These are phyloP conservation scores for Cheilosia urbana DNA, from an alignment of 2,888 invertebrate species.

Conservation along the genomic window DNA sequence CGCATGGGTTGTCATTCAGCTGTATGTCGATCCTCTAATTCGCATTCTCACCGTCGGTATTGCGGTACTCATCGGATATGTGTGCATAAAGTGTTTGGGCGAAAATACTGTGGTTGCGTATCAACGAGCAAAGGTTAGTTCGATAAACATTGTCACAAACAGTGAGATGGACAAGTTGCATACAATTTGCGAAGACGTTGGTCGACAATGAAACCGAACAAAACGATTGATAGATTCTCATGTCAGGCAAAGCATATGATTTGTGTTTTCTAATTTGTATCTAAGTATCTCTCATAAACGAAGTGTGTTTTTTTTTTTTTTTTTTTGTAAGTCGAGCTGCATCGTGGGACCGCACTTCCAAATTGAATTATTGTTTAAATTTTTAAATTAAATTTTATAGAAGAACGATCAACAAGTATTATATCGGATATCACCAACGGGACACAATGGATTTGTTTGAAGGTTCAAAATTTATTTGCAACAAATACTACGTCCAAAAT, in stretches of 20 bases:
- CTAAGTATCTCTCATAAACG: constrained; percentile 14
- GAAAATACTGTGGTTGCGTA: constrained; percentile 95
- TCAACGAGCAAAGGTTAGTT: constrained; percentile 94
- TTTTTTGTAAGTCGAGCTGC: constrained; percentile 7
- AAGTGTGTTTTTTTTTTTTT: background rate
- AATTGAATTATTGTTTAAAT: background rate
- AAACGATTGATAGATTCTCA: constrained; percentile 28
- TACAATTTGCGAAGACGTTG: constrained; percentile 83
- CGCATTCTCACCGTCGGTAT: constrained; percentile 92
- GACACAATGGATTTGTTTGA: too few relatives aligned
- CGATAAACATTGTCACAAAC: constrained; percentile 89
- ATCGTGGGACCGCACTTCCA: background rate
- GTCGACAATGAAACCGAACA: constrained; percentile 76
- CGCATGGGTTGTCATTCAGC: constrained; percentile 92
- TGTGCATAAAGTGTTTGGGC: constrained; percentile 93
- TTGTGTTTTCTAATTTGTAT: constrained; percentile 23
- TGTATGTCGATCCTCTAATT: constrained; percentile 90
- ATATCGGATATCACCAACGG: too few relatives aligned
- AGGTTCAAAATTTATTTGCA: too few relatives aligned
- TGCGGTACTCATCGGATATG: constrained; percentile 92
- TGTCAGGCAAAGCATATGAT: constrained; percentile 13
- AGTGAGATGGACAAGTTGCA: constrained; percentile 82
- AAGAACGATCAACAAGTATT: background rate
- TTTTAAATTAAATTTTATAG: background rate
- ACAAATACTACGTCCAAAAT: too few relatives aligned